These are phyloP conservation scores for Sebastes oblongus DNA, from an alignment of 2,797 vertebrate genomes.

Conservation along the genomic window DNA sequence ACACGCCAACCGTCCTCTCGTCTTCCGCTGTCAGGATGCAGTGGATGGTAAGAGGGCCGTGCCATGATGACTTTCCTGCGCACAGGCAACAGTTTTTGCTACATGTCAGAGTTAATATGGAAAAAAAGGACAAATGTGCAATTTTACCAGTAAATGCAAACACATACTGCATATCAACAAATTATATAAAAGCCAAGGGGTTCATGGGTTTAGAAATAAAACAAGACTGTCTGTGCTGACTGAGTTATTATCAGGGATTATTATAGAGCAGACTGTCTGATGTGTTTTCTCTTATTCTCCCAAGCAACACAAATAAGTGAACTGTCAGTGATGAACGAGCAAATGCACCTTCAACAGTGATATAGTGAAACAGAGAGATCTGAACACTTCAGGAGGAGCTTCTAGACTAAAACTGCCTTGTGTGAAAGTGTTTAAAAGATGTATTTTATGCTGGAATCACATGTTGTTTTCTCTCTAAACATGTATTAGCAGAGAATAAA, in stretches of 20 bases:
- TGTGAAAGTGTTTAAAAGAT: background rate
- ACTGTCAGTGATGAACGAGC: constrained; percentile 23
- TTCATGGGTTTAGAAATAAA: background rate
- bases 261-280: background rate
- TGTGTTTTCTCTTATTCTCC: constrained; percentile 3
- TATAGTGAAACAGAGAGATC: constrained; percentile 10
- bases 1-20: constrained; percentile 92
- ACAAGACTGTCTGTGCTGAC: background rate
- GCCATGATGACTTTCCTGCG: background rate
- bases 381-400: constrained; percentile 26
- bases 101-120: background rate
- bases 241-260: background rate
- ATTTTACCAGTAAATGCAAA: background rate
- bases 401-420: background rate
- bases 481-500: constrained; percentile 11
- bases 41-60: constrained; percentile 88
- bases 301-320: background rate
- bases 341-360: constrained; percentile 21
- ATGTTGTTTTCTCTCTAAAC: background rate
- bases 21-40: constrained; percentile 94
- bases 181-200: background rate
- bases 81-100: background rate
- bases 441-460: background rate
- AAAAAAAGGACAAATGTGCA: constrained; percentile 3
- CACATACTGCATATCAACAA: background rate